Evolutionary conservation across 2,113 vertebrate genomes (phyloP).

Genomic region (Macroglossus sobrinus): DNA sequence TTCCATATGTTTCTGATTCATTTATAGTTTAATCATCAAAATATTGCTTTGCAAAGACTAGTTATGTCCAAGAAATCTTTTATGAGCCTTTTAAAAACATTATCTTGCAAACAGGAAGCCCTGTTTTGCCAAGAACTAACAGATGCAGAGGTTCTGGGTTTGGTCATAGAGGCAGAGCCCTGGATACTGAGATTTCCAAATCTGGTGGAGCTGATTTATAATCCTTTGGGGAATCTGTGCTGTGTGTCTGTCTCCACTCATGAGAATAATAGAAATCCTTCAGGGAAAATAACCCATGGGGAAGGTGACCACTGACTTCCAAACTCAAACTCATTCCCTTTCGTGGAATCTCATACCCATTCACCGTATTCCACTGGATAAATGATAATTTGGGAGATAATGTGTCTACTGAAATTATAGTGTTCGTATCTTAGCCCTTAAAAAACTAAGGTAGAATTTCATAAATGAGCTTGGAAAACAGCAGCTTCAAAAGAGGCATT

Average conservation of each 20-base stretch:
- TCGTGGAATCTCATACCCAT: not conserved
- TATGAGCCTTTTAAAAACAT: conserved; percentile 51
- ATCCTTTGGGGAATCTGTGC: not conserved
- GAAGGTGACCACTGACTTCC: not conserved
- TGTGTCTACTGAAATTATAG: not conserved
- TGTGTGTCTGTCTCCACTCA: not conserved
- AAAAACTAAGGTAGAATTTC: not conserved
- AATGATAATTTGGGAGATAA: not conserved
- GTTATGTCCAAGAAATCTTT: conserved; percentile 59
- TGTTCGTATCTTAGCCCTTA: not conserved
- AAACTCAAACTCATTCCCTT: not conserved
- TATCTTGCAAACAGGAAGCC: conserved; percentile 53
- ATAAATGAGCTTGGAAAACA: not conserved
- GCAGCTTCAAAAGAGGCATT: not conserved
- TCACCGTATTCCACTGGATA: not conserved
- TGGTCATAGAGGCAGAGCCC: not conserved
- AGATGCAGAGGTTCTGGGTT: not conserved
- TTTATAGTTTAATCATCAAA: conserved; percentile 66
- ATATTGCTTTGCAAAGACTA: conserved; percentile 49
- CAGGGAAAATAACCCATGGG: not conserved
- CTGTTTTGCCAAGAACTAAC: conserved; percentile 27
- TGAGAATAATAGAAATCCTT: not conserved
- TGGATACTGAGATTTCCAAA: not conserved
- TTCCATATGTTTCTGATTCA: conserved; percentile 69
- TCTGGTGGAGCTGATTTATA: not conserved